Base-by-base conservation (phyloP, 2,888 invertebrate species). In the Drosophila leonis region DNA sequence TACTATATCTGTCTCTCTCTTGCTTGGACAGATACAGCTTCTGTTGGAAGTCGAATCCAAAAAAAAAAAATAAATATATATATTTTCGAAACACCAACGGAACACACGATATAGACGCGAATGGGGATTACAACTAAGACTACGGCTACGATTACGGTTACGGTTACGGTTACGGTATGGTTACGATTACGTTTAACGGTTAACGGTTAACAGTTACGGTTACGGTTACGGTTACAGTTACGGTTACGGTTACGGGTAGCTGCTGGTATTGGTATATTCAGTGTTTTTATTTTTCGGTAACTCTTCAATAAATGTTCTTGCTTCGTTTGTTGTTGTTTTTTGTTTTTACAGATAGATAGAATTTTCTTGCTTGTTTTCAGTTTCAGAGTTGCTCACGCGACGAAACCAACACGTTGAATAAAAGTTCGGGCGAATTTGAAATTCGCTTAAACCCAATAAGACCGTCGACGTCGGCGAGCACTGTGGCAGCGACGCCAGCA, bases 361-460 rank as follows among this genome's bases (percentile, higher is more conserved):
- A 39, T 54, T 39, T 54, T 39, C 29, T 61, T 57, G 60, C 66
- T 75, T 56, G 69, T 78, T 80, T 81, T 81, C 68, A 72, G 80
- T 83, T 83, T 86, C 83, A 84, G 78, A 82, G 85, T 85, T 87
- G 86, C 83, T 88, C 75, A 75, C 87, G 86, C 87, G 88, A 88
- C 86, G 86, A 75, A 86, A 82, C 88, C 83, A 84, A 83, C 86
- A 88, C 87, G 87, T 86, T 84, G 83, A 87, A 87, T 87, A 86
- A 87, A 87, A 83, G 88, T 86, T 83, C 86, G 75, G 82, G 84
- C 84, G 78, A 86, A 84, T 83, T 88, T 84, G 65, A 83, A 83
- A 87, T 88, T 84, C 86, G 87, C 87, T 87, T 86, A 88, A 86
- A 84, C 86, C 88, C 82, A 87, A 88, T 82, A 86, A 86, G 84